phyloP scores from a whole-genome alignment of 2,888 invertebrate species.

The Epinotia ramella region DNA sequence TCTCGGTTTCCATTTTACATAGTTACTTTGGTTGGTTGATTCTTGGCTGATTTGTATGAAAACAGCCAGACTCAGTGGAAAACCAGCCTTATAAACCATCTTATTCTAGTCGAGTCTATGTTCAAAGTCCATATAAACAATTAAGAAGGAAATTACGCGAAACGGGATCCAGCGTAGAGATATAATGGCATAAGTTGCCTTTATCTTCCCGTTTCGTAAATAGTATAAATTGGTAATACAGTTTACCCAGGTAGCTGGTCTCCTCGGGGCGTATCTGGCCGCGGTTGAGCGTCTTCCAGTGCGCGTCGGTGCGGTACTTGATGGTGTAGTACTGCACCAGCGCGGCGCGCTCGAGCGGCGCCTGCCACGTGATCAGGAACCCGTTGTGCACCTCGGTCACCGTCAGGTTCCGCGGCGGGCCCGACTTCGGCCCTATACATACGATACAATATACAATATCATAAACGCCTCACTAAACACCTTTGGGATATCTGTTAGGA shows the following conservation, averaged over 20 bases:
- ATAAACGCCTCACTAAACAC: background rate
- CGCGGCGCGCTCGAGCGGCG: slow-evolving; percentile 91
- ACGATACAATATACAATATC: slow-evolving; percentile 8
- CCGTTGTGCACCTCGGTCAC: slow-evolving; percentile 95
- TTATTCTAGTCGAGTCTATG: too few species aligned
- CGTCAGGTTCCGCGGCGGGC: slow-evolving; percentile 95
- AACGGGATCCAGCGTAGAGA: too few species aligned
- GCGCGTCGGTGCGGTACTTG: slow-evolving; percentile 95
- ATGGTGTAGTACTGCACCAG: slow-evolving; percentile 95
- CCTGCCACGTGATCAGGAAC: slow-evolving; percentile 96
- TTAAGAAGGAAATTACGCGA: too few species aligned
- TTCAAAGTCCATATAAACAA: too few species aligned
- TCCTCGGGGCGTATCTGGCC: slow-evolving; percentile 95
- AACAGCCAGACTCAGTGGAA: too few species aligned
- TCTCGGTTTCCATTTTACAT: too few species aligned
- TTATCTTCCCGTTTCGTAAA: too few species aligned
- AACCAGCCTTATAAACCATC: too few species aligned
- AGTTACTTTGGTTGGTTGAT: too few species aligned
- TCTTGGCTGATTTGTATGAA: too few species aligned
- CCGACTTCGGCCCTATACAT: slow-evolving; percentile 94
- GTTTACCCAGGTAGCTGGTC: slow-evolving; percentile 92
- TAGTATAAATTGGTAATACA: too few species aligned
- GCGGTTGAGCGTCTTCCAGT: slow-evolving; percentile 95
- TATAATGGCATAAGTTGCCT: too few species aligned
- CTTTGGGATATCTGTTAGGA: background rate